A percentile compares a stretch with the other conserved stretches of the same genome.
Conservation (phyloP, 2,888 invertebrate genomes). For the Dicyrtomina minuta region DNA sequence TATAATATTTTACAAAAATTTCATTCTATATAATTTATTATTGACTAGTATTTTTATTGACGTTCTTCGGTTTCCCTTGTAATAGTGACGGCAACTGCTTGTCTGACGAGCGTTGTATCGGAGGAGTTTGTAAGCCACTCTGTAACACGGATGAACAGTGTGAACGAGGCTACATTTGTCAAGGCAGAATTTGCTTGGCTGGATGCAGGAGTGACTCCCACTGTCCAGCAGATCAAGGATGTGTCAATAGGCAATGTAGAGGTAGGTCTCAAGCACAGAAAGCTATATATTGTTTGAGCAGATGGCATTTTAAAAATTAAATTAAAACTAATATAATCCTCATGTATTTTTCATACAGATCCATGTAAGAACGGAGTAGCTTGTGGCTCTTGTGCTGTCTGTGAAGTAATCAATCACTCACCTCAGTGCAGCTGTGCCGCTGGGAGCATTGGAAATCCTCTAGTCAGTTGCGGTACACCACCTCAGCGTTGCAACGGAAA, state of each 20-base stretch:
- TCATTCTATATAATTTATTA: not conserved
- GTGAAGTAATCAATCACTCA: conserved; percentile 78
- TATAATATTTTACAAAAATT: not conserved
- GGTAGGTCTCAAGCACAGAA: too few species aligned
- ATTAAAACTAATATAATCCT: too few species aligned
- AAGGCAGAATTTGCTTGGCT: conserved; percentile 78
- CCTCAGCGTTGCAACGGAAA: conserved; percentile 64
- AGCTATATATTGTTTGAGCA: too few species aligned
- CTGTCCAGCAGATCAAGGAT: conserved; percentile 74
- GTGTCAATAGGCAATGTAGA: conserved; percentile 78
- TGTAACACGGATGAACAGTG: conserved; percentile 85
- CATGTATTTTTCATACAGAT: conserved; percentile 62
- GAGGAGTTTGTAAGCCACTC: conserved; percentile 77
- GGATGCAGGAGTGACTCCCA: conserved; percentile 83
- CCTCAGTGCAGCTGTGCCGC: conserved; percentile 73
- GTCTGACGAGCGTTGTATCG: conserved; percentile 80
- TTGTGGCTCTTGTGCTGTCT: conserved; percentile 82
- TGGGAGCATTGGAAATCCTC: conserved; percentile 78
- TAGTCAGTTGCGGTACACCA: conserved; percentile 73
- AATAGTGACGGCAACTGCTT: conserved; percentile 75
- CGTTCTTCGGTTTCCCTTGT: not conserved
- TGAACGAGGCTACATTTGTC: conserved; percentile 78
- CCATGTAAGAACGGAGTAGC: conserved; percentile 73
- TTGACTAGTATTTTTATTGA: not conserved
- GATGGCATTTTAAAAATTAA: too few species aligned